phyloP scores from a whole-genome alignment of 2,113 vertebrate species.

The Sander lucioperca region DNA sequence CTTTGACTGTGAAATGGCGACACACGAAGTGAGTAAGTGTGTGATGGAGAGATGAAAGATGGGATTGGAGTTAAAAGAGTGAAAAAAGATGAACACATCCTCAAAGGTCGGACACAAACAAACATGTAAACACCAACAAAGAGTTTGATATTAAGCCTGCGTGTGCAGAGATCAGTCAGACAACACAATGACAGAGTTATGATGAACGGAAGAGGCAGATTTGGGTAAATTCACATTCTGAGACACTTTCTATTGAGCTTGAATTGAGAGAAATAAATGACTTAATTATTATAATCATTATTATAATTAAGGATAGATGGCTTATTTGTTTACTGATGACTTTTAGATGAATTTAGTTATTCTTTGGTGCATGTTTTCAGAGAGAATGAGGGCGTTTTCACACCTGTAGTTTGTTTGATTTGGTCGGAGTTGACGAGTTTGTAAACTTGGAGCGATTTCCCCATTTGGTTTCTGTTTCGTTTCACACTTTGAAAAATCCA shows the following conservation, averaged over 20 bases:
- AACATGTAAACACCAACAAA: background rate
- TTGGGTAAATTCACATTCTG: background rate
- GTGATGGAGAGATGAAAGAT: constrained; percentile 2
- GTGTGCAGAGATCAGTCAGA: background rate
- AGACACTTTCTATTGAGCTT: background rate
- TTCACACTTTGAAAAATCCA: no score
- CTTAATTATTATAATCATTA: background rate
- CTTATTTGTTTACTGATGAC: background rate
- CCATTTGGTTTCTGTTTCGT: no score
- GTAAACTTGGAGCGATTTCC: no score
- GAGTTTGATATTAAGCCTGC: background rate
- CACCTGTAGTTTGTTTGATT: no score
- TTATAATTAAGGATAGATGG: background rate
- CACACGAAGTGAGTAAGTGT: background rate
- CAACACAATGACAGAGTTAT: background rate
- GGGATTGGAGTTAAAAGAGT: constrained; percentile 12
- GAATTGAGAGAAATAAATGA: no score
- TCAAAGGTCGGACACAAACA: background rate
- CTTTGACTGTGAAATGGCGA: constrained; percentile 1
- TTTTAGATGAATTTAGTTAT: background rate
- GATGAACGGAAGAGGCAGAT: constrained; percentile 19
- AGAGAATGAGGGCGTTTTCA: background rate
- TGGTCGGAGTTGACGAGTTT: no score
- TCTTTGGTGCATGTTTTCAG: background rate
- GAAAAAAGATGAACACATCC: constrained; percentile 9